phyloP scores from a whole-genome alignment of 2,888 invertebrate genomes.

The Tipula lateralis region DNA sequence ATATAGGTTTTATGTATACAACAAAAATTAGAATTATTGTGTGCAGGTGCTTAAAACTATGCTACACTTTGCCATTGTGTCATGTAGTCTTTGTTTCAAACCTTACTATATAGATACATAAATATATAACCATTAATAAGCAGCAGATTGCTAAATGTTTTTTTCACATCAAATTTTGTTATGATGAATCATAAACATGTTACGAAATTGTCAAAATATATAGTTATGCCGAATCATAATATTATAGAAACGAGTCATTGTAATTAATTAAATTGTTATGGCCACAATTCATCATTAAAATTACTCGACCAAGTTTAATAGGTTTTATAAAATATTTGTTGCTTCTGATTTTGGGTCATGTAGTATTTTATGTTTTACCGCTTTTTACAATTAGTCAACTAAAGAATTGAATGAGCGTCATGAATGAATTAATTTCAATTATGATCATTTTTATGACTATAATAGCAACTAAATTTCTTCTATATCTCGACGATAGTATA shows the following conservation, averaged over 20 bases:
- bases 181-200: background rate
- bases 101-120: background rate
- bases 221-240: background rate
- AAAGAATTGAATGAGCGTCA: background rate
- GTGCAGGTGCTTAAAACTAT: background rate
- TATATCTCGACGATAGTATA: too few species aligned
- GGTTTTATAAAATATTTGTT: background rate
- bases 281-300: background rate
- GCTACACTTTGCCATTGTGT: background rate
- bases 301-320: background rate
- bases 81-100: background rate
- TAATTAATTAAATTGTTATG: background rate
- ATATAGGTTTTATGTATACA: background rate
- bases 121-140: background rate
- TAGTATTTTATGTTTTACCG: background rate
- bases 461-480: too few species aligned
- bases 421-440: background rate
- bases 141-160: background rate
- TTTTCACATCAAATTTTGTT: background rate
- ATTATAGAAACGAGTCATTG: background rate
- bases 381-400: background rate
- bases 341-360: background rate
- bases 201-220: background rate
- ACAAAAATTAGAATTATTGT: background rate
- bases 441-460: too few species aligned